Evolutionary conservation across 2,888 invertebrate species (phyloP).

Genomic region (Digitonthophagus gazella): DNA sequence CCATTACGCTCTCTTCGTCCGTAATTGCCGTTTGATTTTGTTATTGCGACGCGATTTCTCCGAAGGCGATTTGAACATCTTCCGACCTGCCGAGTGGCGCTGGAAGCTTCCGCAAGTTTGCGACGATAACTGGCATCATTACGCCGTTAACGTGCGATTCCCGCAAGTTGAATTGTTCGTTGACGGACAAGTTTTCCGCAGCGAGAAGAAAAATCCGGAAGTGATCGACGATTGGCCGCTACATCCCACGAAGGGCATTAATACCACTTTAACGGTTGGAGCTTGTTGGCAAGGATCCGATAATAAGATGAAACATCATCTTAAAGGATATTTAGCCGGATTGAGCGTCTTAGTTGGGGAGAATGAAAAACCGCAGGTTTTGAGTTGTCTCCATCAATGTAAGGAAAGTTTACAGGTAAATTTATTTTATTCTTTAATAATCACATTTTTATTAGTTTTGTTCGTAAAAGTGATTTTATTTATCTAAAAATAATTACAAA

Average conservation of each 20-base stretch:
- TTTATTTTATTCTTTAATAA: background rate
- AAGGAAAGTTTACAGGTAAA: slow-evolving; percentile 69
- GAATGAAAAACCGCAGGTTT: slow-evolving; percentile 70
- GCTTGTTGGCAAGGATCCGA: slow-evolving; percentile 98
- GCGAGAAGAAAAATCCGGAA: slow-evolving; percentile 82
- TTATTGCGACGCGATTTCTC: slow-evolving; percentile 86
- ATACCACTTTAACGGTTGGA: slow-evolving; percentile 91
- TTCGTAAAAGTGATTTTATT: background rate
- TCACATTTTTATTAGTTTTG: background rate
- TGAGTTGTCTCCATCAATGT: slow-evolving; percentile 77
- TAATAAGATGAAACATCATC: slow-evolving; percentile 85
- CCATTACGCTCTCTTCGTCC: slow-evolving; percentile 95
- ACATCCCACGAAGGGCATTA: slow-evolving; percentile 90
- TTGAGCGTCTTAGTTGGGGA: slow-evolving; percentile 75
- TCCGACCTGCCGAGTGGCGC: slow-evolving; percentile 97
- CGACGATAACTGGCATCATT: slow-evolving; percentile 99
- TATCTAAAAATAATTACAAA: background rate
- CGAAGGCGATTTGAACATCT: slow-evolving; percentile 89
- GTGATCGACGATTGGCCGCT: slow-evolving; percentile 99
- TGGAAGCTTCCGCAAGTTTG: slow-evolving; percentile 96
- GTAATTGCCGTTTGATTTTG: slow-evolving; percentile 94
- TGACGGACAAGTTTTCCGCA: slow-evolving; percentile 73
- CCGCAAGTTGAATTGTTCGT: slow-evolving; percentile 85
- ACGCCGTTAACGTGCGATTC: slow-evolving; percentile 90
- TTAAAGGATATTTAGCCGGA: slow-evolving; percentile 86